Base-by-base conservation (phyloP, 2,888 invertebrate genomes). In the Acleris laterana region DNA sequence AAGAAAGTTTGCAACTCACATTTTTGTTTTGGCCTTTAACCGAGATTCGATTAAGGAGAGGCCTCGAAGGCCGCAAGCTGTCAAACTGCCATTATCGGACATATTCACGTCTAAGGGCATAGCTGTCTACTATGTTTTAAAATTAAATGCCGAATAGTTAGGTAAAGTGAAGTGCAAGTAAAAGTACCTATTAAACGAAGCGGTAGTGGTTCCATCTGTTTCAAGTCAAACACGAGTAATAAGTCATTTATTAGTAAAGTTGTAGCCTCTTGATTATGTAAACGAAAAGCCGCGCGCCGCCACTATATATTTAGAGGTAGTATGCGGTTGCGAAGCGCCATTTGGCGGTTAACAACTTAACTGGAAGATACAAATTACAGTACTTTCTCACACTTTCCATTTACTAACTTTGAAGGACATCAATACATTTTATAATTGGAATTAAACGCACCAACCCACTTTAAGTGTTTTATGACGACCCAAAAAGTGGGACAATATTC, bases 11-110 rank as follows among this genome's bases (percentile, higher is more conserved):
- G 65, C 65, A 44, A 57, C 44, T 44, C 28, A 32, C 64, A 55
- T 55, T 65, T 61, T 65, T 65, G 60, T 44, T 65, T 65, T 65
- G 65, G 65, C 65, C 60, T 65, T 65, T 65, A 65, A 44, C 65
- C 65, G 65, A 55, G 17, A 50, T 65, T 59, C 28, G 38, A 38
- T 38, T 38, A 38, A 38, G 50, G 49, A n/a, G 22, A 38, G 22
- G 19, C 49, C 42, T 48, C 46, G 52, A 52, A 38, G 3, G 13
- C 38, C 13, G 38, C 38, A 49, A 38, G 59, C 49, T 55, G 53
- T 65, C 55, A 60, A 60, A 65, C 42, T 53, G 48, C 38, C 38
- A 13, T 13, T 38, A 38, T 38, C 13, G 4, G 13, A 13, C 13
- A 13, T 38, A 38, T 38, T 1, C 38, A 38, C 38, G 13, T 38